These are phyloP conservation scores for Holothuria glaberrima DNA, from an alignment of 35 echinoderm and acorn worm genomes.

Conservation along the genomic window DNA sequence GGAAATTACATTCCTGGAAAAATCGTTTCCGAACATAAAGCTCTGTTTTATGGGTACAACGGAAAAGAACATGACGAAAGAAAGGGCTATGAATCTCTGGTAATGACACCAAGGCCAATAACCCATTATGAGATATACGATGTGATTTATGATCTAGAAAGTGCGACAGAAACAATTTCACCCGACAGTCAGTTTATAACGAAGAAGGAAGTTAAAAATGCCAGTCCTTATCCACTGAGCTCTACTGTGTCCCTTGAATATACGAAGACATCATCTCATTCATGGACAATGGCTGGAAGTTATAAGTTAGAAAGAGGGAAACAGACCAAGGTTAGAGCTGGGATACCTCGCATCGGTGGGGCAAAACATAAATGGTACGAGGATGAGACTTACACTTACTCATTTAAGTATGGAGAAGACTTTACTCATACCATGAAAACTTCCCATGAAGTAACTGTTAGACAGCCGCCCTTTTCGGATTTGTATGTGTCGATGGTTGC, in stretches of 20 bases:
- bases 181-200: neutral
- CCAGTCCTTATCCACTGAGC: neutral
- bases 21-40: neutral
- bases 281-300: neutral
- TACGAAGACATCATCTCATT: neutral
- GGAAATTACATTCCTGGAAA: neutral
- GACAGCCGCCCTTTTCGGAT: neutral
- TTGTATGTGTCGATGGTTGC: neutral
- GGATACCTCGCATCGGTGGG: neutral
- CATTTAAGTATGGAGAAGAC: neutral
- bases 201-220: conserved; percentile 7
- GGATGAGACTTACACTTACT: neutral
- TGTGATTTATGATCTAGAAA: conserved; percentile 2
- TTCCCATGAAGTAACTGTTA: neutral
- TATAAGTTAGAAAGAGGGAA: neutral
- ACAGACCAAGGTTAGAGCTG: neutral
- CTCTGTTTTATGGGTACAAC: conserved; percentile 34
- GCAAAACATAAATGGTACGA: neutral
- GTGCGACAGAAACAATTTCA: neutral
- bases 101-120: neutral
- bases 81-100: conserved; percentile 6
- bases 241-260: neutral
- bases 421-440: neutral
- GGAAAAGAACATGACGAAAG: neutral
- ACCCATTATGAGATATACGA: neutral